These are phyloP conservation scores for Trinorchestia longiramus DNA, from an alignment of 1,140 invertebrate genomes.

Conservation along the genomic window DNA sequence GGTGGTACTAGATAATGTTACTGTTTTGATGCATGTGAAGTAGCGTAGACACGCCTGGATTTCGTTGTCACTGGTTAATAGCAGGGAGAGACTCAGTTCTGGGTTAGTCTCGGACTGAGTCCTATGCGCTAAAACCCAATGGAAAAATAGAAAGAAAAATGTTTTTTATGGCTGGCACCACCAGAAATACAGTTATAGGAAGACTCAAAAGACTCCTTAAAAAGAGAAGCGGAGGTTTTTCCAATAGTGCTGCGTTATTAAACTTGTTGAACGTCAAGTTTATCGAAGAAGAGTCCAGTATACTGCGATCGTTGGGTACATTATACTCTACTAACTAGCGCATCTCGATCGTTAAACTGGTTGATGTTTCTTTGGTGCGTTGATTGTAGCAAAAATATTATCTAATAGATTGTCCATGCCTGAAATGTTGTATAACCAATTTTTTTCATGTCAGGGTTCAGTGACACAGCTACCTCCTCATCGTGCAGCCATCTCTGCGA, in stretches of 20 bases:
- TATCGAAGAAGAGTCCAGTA: not conserved
- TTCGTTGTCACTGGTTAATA: no score
- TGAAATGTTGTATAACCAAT: not conserved
- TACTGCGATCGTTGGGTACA: not conserved
- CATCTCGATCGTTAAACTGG: not conserved
- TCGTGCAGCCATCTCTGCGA: constrained; percentile 18
- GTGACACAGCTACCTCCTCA: constrained; percentile 13
- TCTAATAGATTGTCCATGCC: not conserved
- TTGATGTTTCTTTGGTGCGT: not conserved
- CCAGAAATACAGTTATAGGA: no score
- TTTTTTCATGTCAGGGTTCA: not conserved
- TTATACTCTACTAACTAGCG: not conserved
- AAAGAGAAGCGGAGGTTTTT: not conserved
- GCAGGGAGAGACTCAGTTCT: no score
- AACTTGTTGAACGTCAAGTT: not conserved
- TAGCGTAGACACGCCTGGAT: no score
- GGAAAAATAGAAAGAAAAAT: no score
- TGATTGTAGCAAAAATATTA: not conserved
- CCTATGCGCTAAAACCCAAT: no score
- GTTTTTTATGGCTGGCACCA: no score
- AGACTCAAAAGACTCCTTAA: no score
- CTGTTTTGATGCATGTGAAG: no score
- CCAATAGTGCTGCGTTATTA: not conserved
- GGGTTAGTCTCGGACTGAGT: no score
- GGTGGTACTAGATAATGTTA: no score